Percentiles rank a stretch among this genome's conserved stretches.
phyloP scores from a whole-genome alignment of 2,888 invertebrate genomes.

The Vanessa cardui region DNA sequence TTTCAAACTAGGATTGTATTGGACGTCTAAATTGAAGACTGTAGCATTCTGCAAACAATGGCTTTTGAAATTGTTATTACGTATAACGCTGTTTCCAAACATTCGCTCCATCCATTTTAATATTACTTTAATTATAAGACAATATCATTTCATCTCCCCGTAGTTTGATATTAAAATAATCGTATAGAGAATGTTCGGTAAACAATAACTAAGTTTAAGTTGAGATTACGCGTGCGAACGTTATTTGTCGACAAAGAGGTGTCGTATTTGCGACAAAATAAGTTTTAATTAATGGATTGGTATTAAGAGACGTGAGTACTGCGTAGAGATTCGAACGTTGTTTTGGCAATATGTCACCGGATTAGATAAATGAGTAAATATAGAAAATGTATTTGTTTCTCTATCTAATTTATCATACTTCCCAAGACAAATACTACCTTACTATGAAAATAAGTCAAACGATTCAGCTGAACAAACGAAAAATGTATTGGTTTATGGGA shows the following conservation, averaged over 20 bases:
- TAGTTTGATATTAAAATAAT: conserved; percentile 32
- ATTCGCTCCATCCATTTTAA: conserved; percentile 35
- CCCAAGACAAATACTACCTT: background rate
- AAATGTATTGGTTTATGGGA: background rate
- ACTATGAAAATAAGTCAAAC: background rate
- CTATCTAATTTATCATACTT: conserved; percentile 10
- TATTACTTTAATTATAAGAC: conserved; percentile 24
- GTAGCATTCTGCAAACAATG: conserved; percentile 48
- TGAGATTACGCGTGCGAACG: conserved; percentile 60
- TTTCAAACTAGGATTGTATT: conserved; percentile 66
- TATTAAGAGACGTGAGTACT: conserved; percentile 67
- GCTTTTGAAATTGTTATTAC: conserved; percentile 2
- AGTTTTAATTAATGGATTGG: conserved; percentile 83
- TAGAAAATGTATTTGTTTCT: conserved; percentile 17
- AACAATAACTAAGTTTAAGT: conserved; percentile 53
- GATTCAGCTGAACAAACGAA: background rate
- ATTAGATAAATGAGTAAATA: conserved; percentile 39
- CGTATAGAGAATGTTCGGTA: conserved; percentile 33
- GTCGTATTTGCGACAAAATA: conserved; percentile 74
- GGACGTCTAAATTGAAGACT: conserved; percentile 63
- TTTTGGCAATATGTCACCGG: conserved; percentile 41
- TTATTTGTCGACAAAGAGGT: conserved; percentile 60
- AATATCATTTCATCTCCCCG: conserved; percentile 20
- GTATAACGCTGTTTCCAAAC: background rate
- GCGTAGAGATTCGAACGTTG: conserved; percentile 61